Percentiles rank a stretch among this genome's conserved stretches.
Conservation (phyloP, 2,797 vertebrate genomes). For the Eleutherodactylus coqui region DNA sequence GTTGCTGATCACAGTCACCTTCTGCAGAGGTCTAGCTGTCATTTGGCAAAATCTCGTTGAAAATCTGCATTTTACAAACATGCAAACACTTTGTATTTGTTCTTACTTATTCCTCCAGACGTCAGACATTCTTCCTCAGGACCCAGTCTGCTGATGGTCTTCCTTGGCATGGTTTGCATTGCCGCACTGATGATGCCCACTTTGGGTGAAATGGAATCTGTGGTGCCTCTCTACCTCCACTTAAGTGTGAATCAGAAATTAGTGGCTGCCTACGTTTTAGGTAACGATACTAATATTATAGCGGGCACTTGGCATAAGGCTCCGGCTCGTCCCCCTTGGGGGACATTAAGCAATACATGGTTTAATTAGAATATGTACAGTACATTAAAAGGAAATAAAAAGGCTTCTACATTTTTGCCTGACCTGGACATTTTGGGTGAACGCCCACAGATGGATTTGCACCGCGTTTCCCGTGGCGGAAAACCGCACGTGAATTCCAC, state of each 20-base stretch:
- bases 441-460: no score
- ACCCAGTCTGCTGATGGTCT: constrained; percentile 94
- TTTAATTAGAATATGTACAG: no score
- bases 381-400: no score
- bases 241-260: constrained; percentile 99
- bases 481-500: no score
- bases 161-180: constrained; percentile 93
- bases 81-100: neutral
- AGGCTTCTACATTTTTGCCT: no score
- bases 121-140: constrained; percentile 87
- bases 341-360: no score
- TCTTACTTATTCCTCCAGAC: constrained; percentile 76
- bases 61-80: neutral
- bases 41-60: neutral
- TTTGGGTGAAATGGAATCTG: constrained; percentile 93
- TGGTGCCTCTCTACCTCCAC: constrained; percentile 99
- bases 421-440: no score
- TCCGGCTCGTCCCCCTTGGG: neutral
- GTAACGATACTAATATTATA: constrained; percentile 74
- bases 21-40: neutral
- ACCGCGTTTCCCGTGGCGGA: no score
- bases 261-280: constrained; percentile 99
- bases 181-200: constrained; percentile 97
- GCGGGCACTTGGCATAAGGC: neutral
- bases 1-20: no score